Conservation (phyloP, 1,140 invertebrate genomes). For the Ericerus pela region DNA sequence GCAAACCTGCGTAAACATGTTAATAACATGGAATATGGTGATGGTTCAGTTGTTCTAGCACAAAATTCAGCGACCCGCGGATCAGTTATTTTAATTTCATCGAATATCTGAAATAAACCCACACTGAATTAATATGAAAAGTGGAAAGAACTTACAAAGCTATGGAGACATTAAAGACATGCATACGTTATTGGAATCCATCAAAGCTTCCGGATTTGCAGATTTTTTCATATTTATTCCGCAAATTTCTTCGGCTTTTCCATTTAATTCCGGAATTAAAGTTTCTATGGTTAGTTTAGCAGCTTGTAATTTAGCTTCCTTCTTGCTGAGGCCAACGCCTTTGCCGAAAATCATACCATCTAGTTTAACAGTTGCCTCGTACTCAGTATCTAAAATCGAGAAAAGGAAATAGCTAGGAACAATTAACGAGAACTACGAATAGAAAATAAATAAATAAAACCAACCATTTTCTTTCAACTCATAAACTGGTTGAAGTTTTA, state of each 20-base stretch:
- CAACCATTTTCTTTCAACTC: constrained; percentile 76
- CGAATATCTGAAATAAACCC: constrained; percentile 53
- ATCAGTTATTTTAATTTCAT: constrained; percentile 84
- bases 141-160: background rate
- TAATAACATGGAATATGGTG: constrained; percentile 80
- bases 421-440: background rate
- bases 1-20: constrained; percentile 68
- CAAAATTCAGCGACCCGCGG: constrained; percentile 85
- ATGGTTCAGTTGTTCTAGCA: constrained; percentile 84
- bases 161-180: background rate
- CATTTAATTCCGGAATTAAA: constrained; percentile 83
- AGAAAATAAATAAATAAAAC: background rate
- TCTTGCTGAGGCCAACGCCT: constrained; percentile 86
- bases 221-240: constrained; percentile 2
- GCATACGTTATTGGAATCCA: background rate
- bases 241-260: constrained; percentile 28
- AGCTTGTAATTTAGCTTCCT: constrained; percentile 84
- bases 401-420: background rate
- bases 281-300: constrained; percentile 78
- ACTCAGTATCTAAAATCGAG: constrained; percentile 28
- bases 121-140: background rate
- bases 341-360: constrained; percentile 83
- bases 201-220: background rate
- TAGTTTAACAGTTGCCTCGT: constrained; percentile 82
- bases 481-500: constrained; percentile 85